Evolutionary conservation across 1,140 invertebrate species (phyloP), one percentile per base, ranked within the genome.

Genomic region (Micrasema longulum): DNA sequence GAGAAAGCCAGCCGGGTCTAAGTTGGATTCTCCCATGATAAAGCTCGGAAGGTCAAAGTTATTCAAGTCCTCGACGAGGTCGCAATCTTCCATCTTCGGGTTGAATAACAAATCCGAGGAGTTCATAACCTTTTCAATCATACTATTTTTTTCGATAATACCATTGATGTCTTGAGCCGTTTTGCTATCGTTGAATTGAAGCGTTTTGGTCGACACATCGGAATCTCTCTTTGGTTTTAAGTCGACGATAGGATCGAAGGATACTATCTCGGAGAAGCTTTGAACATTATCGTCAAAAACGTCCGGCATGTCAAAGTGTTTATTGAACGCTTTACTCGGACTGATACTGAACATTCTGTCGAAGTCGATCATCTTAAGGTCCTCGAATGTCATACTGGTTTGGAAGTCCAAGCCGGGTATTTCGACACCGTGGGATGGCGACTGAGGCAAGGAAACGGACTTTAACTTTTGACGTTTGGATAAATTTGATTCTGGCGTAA

Each of bases 11-110:
- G 12, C 12, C 9, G 50, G 18, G n/a, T 72, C 74, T 1, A 22
- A 52, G n/a, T 52, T 16, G 12, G 16, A 7, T 23, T 72, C 62
- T 3, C 66, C 73, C 65, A 69, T 76, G 9, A 76, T 72, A 26
- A 72, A 76, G 26, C 66, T 69, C 0, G 74, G 70, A 18, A 76
- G 52, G 47, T 76, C 74, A 55, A 76, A 76, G 52, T 72, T 62
- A 23, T 65, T 63, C 0, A 74, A 67, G 45, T 75, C 57, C 20
- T 45, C 52, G 3, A 43, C 64, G n/a, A 64, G 50, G 18, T 72
- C 70, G 48, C 31, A 63, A 36, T 69, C 65, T 14, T 75, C 63
- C n/a, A n/a, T n/a, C n/a, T n/a, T n/a, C 6, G 16, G 36, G 38
- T 53, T 35, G 23, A 75, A 72, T 5, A 75, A 45, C 22, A 69